phyloP scores from a whole-genome alignment of 2,113 vertebrate species.

The Megaleporinus macrocephalus region DNA sequence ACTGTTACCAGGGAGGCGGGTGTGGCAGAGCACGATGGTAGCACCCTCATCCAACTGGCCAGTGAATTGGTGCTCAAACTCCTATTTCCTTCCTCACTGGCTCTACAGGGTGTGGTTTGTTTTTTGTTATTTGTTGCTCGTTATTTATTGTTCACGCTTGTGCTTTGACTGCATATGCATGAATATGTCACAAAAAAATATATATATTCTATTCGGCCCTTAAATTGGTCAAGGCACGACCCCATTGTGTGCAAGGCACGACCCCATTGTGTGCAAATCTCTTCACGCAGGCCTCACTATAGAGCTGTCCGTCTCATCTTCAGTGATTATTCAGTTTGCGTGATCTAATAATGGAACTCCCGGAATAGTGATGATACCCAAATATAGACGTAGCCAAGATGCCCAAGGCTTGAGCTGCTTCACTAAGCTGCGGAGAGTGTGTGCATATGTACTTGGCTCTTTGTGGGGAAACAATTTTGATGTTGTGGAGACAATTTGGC shows the following conservation, averaged over 20 bases:
- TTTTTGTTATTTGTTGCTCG: too few species aligned
- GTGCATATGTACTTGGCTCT: neutral
- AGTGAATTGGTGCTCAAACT: neutral
- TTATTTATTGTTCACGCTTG: neutral
- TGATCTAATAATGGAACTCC: conserved; percentile 23
- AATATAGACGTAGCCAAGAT: conserved; percentile 30
- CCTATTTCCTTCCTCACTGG: conserved; percentile 25
- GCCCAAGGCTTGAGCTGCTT: conserved; percentile 33
- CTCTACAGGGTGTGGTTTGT: conserved; percentile 32
- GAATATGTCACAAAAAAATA: neutral
- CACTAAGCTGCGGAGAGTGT: conserved; percentile 16
- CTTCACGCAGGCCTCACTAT: neutral
- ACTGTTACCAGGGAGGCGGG: conserved; percentile 31
- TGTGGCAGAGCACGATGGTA: conserved; percentile 16
- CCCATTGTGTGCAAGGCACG: too few species aligned
- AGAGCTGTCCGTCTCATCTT: neutral
- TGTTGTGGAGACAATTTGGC: too few species aligned
- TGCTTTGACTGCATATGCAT: neutral
- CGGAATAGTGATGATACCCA: conserved; percentile 29
- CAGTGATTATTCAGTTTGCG: conserved; percentile 1
- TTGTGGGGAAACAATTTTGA: neutral
- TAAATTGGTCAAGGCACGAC: neutral
- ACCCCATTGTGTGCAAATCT: neutral
- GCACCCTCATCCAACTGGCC: neutral
- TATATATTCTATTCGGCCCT: neutral